Base-by-base conservation (phyloP, 2,888 invertebrate species). In the Nymphalis c-album region DNA sequence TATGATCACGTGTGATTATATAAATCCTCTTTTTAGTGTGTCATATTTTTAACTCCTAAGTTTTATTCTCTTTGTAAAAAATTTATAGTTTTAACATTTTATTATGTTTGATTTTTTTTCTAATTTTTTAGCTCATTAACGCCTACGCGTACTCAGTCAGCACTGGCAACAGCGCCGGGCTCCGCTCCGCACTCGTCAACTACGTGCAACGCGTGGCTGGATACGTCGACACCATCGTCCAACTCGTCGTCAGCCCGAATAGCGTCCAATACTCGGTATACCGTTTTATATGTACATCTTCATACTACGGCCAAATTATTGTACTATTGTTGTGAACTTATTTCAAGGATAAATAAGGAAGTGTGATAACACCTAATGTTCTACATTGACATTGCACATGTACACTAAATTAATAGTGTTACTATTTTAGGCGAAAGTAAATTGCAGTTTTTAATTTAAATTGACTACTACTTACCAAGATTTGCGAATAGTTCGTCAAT, bases 211-310 rank as follows among this genome's bases (percentile, higher is more conserved):
- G 71, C 50, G 20, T 87, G 20, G 67, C 64, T n/a, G 7, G 59
- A 60, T 76, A 75, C 77, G 79, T 91, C 47, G 85, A 86, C 68
- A 62, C 71, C 48, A 81, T 91, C 64, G 76, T 75, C 16, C 71
- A 76, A 16, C 66, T 84, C 6, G 69, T 76, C 59, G 75, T 26
- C 75, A 84, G 86, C 78, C 85, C 85, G 10, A 71, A 73, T 26
- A 60, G 77, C 13, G 75, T 78, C 60, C 81, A 82, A 64, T 83
- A 74, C 75, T 55, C 82, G 2, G 88, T 88, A 71, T 82, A 85
- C 82, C 68, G 17, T 18, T 46, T 57, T 18, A 8, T 53, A 18
- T 47, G 17, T 47, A n/a, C 5, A 31, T 5, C 7, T 47, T 1
- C 7, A 7, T 47, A 47, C 7, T 48, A 7, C 17, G 3, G 17